Percentiles rank a stretch among this genome's conserved stretches.
phyloP scores from a whole-genome alignment of 2,888 invertebrate genomes.

The Escarpia spicata region DNA sequence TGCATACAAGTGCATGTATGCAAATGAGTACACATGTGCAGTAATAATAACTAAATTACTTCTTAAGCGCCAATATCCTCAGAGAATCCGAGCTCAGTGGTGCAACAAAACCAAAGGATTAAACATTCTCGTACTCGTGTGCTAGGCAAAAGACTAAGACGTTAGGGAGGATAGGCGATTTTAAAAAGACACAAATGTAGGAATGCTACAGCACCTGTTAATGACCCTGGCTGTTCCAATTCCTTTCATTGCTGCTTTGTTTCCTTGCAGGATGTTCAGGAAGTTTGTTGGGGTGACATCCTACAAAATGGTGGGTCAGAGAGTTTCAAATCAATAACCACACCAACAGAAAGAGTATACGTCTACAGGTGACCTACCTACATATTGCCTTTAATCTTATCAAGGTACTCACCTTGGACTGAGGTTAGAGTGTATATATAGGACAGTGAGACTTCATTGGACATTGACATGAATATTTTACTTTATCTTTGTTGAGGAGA shows the following conservation, averaged over 20 bases:
- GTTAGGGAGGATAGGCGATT: too few species aligned
- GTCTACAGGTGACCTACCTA: neutral
- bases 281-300: slow-evolving; percentile 71
- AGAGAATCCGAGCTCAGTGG: too few species aligned
- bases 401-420: neutral
- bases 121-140: too few species aligned
- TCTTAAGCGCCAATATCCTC: too few species aligned
- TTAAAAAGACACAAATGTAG: neutral
- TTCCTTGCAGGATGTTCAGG: slow-evolving; percentile 70
- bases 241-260: slow-evolving; percentile 65
- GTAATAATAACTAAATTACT: too few species aligned
- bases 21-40: neutral
- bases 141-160: too few species aligned
- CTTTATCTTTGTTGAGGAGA: neutral
- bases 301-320: slow-evolving; percentile 46
- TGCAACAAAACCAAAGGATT: too few species aligned
- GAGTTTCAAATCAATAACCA: neutral
- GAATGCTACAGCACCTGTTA: slow-evolving; percentile 52
- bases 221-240: slow-evolving; percentile 68
- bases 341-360: neutral
- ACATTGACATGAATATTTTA: neutral
- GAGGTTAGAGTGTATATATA: neutral
- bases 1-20: neutral
- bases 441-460: slow-evolving; percentile 6
- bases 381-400: neutral